Base-by-base conservation (phyloP, 2,888 invertebrate species). In the Muschampia plurimacula region DNA sequence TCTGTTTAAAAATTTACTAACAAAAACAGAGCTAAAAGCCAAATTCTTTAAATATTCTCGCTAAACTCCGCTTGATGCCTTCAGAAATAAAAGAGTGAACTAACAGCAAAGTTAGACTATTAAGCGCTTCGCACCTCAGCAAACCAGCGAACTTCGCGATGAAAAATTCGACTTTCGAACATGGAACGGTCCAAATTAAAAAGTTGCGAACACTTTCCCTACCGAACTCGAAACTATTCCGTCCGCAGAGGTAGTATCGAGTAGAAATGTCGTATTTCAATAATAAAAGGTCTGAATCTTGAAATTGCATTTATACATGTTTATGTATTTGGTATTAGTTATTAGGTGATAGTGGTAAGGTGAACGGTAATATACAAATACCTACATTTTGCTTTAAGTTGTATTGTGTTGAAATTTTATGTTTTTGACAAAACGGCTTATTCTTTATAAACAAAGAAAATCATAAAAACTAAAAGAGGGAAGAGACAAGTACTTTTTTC, bases 181-280 rank as follows among this genome's bases (percentile, higher is more conserved):
- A 79, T 75, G 81, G 83, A 80, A 80, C 79, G 83, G 83, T 84
- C 82, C 87, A 91, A 91, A 92, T 91, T 91, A 90, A 91, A 91
- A 91, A 92, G 89, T 92, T 86, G 83, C 77, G 77, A 88, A 89
- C 90, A 92, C 91, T 91, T 90, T 91, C 92, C 79, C 89, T 86
- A 79, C 78, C 83, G 77, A 87, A 88, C 84, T 90, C 83, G 75
- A 77, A 91, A 91, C 92, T 92, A 92, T 92, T 88, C 83, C 79
- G 13, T 2, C 49, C 67, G 57, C 6, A 72, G 72, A 72, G 2
- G 32, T 22, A 55, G 32, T 41, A 32, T 36, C 22, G 4, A 4
- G 4, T 44, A 72, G 63, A 67, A 41, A 44, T 67, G 72, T 28
- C n/a, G 2, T 6, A 1, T 15, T 9, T 15, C 8, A n/a, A 41